phyloP scores from a whole-genome alignment of 2,888 invertebrate species.

The Graphium colonna region DNA sequence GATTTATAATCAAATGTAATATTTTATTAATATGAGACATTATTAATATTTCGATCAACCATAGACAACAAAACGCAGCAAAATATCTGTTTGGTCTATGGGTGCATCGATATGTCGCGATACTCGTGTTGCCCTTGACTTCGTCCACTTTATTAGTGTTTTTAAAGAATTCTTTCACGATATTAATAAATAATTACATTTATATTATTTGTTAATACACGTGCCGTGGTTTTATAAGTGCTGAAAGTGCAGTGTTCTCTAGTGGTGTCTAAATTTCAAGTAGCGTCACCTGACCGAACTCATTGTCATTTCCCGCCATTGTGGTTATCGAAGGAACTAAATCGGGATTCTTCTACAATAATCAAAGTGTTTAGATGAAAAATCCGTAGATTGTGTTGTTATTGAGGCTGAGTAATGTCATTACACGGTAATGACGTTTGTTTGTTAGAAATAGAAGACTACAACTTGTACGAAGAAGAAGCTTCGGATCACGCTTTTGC shows the following conservation, averaged over 20 bases:
- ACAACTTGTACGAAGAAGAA: constrained; percentile 77
- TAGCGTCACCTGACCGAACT: constrained; percentile 79
- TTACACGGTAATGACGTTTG: constrained; percentile 79
- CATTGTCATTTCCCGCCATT: constrained; percentile 82
- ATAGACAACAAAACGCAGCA: neutral
- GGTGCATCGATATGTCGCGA: constrained; percentile 57
- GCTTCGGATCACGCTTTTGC: constrained; percentile 77
- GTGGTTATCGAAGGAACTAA: constrained; percentile 63
- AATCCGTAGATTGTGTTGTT: constrained; percentile 44
- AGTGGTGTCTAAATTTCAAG: constrained; percentile 50
- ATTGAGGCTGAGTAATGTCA: constrained; percentile 69
- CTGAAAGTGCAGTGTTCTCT: constrained; percentile 34
- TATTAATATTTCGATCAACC: neutral
- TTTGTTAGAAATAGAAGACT: constrained; percentile 77
- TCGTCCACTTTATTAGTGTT: constrained; percentile 62
- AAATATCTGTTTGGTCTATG: constrained; percentile 43
- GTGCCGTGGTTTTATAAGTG: constrained; percentile 41
- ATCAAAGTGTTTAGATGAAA: constrained; percentile 50
- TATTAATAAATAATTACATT: constrained; percentile 38
- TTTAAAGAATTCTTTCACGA: constrained; percentile 50
- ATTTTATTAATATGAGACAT: no score
- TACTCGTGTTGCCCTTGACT: constrained; percentile 72
- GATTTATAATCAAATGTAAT: no score
- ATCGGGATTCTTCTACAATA: constrained; percentile 36
- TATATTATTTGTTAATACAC: constrained; percentile 33